Evolutionary conservation across 2,113 vertebrate genomes (phyloP), one percentile per base, ranked within the genome.

Genomic region (Petrocephalus microphthalmus): DNA sequence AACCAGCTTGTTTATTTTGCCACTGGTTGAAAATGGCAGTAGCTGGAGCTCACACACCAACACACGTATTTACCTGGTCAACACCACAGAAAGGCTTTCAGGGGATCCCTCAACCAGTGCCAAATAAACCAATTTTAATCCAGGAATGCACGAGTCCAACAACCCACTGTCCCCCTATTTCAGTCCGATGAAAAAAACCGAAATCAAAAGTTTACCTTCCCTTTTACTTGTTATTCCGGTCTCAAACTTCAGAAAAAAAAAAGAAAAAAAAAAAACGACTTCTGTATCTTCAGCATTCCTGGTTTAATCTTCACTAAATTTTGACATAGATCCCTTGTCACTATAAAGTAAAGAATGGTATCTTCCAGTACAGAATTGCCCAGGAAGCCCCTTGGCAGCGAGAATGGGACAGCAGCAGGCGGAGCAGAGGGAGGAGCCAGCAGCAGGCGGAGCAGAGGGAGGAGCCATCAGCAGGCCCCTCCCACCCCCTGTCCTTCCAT

Each of bases 81-180:
- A n/a, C n/a, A 10, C 42, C 49, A 22, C 19, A 2, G 22, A 49
- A 84, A 52, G n/a, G 82, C 42, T 11, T 11, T 29, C 20, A 25
- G 47, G 10, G 4, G 22, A 15, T 49, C 49, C 81, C 51, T 87
- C 89, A 91, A 92, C 91, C 90, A 92, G 89, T 91, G 87, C 91
- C 2, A 64, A 56, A 88, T 17, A 90, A 92, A 87, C 67, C 74
- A 85, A 56, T 89, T 81, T 87, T 88, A 84, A 90, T 92, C 90
- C 91, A 93, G 91, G 89, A 93, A 92, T 8, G 67, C 57, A 89
- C 88, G 89, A 92, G 85, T 74, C 57, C 84, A 47, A 19, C 74
- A 90, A 85, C 74, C 64, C 84, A 87, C 2, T 49, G 22, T 19
- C 78, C 57, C 89, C 83, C 2, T 33, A 7, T 67, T 84, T 52